A percentile compares a stretch with the other conserved stretches of the same genome.
Conservation (phyloP, 2,797 vertebrate genomes). For the Garrulus glandarius region DNA sequence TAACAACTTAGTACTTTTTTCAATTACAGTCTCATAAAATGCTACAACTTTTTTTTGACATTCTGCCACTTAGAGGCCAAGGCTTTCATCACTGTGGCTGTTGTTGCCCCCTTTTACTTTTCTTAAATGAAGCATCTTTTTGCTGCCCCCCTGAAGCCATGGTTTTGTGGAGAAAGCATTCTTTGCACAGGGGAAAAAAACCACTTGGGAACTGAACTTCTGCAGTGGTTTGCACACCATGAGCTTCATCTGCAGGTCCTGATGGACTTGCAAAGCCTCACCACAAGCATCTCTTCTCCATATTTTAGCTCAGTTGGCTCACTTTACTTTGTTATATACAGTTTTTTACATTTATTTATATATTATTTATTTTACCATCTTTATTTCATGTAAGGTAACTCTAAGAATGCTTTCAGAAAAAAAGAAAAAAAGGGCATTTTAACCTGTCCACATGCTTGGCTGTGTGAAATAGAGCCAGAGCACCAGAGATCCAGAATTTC, state of each 20-base stretch:
- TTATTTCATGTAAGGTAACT: background rate
- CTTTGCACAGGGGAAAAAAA: background rate
- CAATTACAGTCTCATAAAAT: background rate
- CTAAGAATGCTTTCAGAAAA: background rate
- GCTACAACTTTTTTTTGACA: background rate
- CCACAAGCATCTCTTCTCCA: background rate
- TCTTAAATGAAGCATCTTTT: background rate
- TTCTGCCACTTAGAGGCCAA: background rate
- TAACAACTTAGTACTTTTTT: constrained; percentile 55
- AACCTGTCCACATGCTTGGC: background rate
- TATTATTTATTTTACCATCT: background rate
- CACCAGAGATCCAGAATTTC: background rate
- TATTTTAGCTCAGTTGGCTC: background rate
- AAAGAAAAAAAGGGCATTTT: background rate
- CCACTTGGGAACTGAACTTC: fast-evolving
- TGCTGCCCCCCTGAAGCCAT: background rate
- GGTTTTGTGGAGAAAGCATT: background rate
- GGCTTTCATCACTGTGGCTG: fast-evolving
- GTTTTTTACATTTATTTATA: background rate
- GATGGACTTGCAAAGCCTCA: background rate
- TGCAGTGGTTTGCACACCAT: background rate
- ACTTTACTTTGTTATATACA: background rate
- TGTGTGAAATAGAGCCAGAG: background rate
- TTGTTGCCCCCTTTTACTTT: background rate
- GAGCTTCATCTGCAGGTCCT: background rate